Conservation (phyloP, 2,113 vertebrate genomes). For the Salvelinus namaycush region DNA sequence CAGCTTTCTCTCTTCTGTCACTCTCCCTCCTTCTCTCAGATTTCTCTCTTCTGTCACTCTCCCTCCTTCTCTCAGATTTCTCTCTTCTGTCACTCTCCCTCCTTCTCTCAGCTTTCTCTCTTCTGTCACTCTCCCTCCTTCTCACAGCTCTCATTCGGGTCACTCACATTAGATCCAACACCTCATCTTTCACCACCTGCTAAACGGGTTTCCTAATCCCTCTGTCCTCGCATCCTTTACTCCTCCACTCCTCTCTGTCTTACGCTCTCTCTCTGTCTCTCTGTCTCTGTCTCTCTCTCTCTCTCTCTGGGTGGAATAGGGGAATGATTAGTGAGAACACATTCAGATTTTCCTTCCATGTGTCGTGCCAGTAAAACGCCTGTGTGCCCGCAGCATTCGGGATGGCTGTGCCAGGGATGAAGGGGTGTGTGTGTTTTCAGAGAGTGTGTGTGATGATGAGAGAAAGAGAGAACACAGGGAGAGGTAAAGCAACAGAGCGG, state of each 20-base stretch:
- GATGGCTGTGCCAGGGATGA: conserved; percentile 73
- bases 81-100: no score
- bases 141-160: conserved; percentile 16
- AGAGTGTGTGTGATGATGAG: conserved; percentile 26
- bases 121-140: no score
- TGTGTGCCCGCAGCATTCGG: conserved; percentile 70
- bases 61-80: no score
- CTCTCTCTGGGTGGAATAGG: conserved; percentile 66
- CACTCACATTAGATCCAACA: conserved; percentile 43
- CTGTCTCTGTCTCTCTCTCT: conserved; percentile 43
- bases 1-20: no score
- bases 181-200: conserved; percentile 63
- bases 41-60: no score
- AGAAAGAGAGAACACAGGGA: conserved; percentile 17
- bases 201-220: conserved; percentile 42
- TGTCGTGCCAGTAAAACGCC: conserved; percentile 76
- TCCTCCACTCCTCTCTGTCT: conserved; percentile 41
- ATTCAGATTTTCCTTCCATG: conserved; percentile 83
- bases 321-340: conserved; percentile 78
- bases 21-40: no score
- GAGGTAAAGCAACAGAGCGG: conserved; percentile 43
- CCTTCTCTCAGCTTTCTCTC: no score
- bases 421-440: conserved; percentile 53
- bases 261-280: conserved; percentile 13
- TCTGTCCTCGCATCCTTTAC: background rate